Conservation (phyloP, 2,113 vertebrate genomes). For the Enhydra lutris region DNA sequence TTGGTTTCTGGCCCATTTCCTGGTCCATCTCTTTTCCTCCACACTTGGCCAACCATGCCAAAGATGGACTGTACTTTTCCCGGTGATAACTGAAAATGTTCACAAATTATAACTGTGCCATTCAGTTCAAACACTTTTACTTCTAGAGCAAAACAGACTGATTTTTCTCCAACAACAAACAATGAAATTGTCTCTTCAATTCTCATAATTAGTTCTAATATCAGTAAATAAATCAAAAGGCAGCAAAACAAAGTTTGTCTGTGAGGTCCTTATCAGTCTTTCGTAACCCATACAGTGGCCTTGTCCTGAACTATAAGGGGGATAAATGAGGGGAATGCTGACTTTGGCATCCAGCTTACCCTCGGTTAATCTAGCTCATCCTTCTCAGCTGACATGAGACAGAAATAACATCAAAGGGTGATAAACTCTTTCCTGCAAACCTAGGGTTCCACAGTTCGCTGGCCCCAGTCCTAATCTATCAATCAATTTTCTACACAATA, state of each 20-base stretch:
- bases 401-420: slow-evolving; percentile 87
- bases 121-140: slow-evolving; percentile 55
- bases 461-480: slow-evolving; percentile 84
- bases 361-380: slow-evolving; percentile 86
- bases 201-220: slow-evolving; percentile 77
- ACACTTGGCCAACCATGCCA: slow-evolving; percentile 72
- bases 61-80: slow-evolving; percentile 53
- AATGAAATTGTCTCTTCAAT: slow-evolving; percentile 65
- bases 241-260: slow-evolving; percentile 75
- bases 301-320: slow-evolving; percentile 76
- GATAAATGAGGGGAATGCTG: slow-evolving; percentile 82
- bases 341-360: slow-evolving; percentile 84
- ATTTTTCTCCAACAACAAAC: slow-evolving; percentile 70
- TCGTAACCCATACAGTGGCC: slow-evolving; percentile 70
- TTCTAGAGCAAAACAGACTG: slow-evolving; percentile 69
- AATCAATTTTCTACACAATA: slow-evolving; percentile 85
- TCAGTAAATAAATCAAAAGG: slow-evolving; percentile 77
- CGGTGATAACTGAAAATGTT: slow-evolving; percentile 64
- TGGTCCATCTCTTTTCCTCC: slow-evolving; percentile 62
- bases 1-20: slow-evolving; percentile 73
- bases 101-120: slow-evolving; percentile 68
- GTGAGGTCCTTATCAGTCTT: slow-evolving; percentile 75
- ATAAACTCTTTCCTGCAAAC: slow-evolving; percentile 85
- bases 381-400: slow-evolving; percentile 82
- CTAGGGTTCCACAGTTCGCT: slow-evolving; percentile 82